Conservation (phyloP, 64 coral and sea anemone species). For the Astreopora myriophthalma region DNA sequence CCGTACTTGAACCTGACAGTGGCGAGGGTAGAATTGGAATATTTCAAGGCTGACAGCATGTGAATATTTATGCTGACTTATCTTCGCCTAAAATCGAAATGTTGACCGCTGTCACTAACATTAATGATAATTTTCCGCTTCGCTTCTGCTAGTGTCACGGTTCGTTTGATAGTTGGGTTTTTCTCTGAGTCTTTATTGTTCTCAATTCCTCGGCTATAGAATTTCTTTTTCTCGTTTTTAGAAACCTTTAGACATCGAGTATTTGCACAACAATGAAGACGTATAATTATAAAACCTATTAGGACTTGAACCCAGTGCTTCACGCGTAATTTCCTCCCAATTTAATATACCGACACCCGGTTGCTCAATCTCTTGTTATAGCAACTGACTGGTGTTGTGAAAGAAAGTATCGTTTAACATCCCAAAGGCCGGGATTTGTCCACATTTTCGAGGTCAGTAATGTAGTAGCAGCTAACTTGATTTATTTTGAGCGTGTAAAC, state of each 20-base stretch:
- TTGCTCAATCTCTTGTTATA: conserved; percentile 35
- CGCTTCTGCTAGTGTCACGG: background rate
- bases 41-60: background rate
- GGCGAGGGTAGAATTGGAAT: background rate
- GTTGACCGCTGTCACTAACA: background rate
- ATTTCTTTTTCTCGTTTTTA: background rate
- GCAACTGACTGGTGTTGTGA: background rate
- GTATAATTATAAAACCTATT: background rate
- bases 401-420: background rate
- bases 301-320: conserved; percentile 31
- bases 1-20: background rate
- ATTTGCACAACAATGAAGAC: conserved; percentile 13
- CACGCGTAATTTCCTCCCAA: background rate
- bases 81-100: background rate
- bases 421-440: background rate
- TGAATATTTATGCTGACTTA: background rate
- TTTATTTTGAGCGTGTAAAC: background rate
- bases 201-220: background rate
- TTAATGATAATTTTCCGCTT: background rate
- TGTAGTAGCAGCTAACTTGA: background rate
- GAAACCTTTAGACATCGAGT: background rate
- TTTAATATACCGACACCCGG: conserved; percentile 2
- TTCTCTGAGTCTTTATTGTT: background rate
- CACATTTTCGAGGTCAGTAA: background rate
- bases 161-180: background rate